Evolutionary conservation across 2,888 invertebrate genomes (phyloP), one percentile per base, ranked within the genome.

Genomic region (Torymus texanus): DNA sequence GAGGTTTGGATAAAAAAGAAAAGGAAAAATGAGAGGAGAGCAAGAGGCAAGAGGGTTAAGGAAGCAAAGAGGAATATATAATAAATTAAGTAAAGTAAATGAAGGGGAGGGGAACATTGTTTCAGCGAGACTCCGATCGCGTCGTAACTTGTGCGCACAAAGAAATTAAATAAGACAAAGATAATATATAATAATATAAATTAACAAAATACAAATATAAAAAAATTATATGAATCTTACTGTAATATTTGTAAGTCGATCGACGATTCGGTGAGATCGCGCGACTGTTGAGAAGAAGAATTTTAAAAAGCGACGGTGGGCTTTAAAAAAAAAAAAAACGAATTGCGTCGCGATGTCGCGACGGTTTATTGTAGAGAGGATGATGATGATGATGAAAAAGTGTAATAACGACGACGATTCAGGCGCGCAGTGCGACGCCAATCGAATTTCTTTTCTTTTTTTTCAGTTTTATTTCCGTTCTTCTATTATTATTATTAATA

Each of bases 121-220:
- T 29, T 73, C 21, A 75, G 68, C 76, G 59, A 77, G 67, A 73
- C 73, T 79, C 66, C 66, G 74, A 68, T 81, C 63, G 79, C 71
- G 75, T 81, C 61, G 80, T 75, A 81, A 78, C 79, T 81, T 82
- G 78, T 81, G 83, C 82, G 82, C 84, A 83, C 83, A 84, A 81
- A 77, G 16, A 68, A 41, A 41, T 53, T 70, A 74, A 79, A 51
- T 66, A 63, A 78, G 68, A 18, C 18, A 58, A 68, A 66, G 41
- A 41, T 41, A 41, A 41, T 41, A 66, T 65, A 63, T 11, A 59
- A 72, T 68, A 63, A 55, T 55, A 63, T 62, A 51, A 62, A 73
- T 55, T 50, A 50, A 74, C 21, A 29, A 51, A 14, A 51, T 50
- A 67, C 21, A 50, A 59, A 21, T 21, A 21, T n/a, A 41, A 41